A percentile compares a stretch with the other conserved stretches of the same genome.
These are phyloP conservation scores for Acanthosepion pharaonis DNA, from an alignment of 2,888 invertebrate genomes.

Conservation along the genomic window DNA sequence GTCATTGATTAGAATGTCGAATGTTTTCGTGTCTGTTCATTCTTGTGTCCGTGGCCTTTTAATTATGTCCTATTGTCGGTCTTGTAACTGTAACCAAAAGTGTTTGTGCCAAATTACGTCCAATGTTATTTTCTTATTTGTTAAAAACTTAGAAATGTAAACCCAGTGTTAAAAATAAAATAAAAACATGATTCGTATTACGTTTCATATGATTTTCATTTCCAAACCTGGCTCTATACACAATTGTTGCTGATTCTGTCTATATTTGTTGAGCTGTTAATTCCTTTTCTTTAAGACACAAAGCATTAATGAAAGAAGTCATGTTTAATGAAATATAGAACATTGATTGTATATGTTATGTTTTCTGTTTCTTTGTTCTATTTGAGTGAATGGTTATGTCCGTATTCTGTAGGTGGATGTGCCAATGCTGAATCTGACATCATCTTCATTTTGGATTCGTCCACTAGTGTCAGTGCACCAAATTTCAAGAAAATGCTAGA, in stretches of 20 bases:
- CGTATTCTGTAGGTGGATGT: constrained; percentile 46
- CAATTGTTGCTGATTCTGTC: too few species aligned
- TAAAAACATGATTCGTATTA: too few species aligned
- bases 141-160: too few species aligned
- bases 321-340: too few species aligned
- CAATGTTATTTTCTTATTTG: too few species aligned
- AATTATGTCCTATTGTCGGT: background rate
- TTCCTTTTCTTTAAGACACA: too few species aligned
- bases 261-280: too few species aligned
- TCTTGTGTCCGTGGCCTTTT: background rate
- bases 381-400: background rate
- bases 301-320: too few species aligned
- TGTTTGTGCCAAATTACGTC: background rate
- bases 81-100: background rate
- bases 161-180: too few species aligned
- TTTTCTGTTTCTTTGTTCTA: background rate
- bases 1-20: background rate
- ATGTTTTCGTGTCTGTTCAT: background rate
- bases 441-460: constrained; percentile 67
- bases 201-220: too few species aligned
- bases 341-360: background rate
- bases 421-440: constrained; percentile 58
- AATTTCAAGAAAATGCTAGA: constrained; percentile 62
- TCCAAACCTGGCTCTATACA: too few species aligned
- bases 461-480: constrained; percentile 63